Conservation (phyloP, 2,888 invertebrate species). For the Pheosia gnoma region DNA sequence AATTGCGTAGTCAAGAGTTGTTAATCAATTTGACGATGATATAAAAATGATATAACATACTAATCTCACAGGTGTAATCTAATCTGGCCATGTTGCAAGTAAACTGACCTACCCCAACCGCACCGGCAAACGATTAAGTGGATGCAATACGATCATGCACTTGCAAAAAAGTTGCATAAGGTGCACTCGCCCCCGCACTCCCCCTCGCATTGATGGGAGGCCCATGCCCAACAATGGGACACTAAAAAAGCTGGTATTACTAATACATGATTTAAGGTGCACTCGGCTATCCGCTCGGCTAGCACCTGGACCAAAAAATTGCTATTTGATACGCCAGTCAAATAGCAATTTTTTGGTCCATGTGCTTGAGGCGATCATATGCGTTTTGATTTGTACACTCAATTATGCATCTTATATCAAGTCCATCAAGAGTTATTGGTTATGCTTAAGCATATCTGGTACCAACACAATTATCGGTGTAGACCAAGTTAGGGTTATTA, state of each 20-base stretch:
- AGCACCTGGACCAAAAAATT: no score
- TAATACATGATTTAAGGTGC: conserved; percentile 33
- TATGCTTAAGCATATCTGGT: background rate
- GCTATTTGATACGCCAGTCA: no score
- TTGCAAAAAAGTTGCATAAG: conserved; percentile 66
- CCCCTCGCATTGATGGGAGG: no score
- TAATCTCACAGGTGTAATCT: conserved; percentile 66
- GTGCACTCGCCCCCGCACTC: conserved; percentile 16
- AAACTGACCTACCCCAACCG: conserved; percentile 77
- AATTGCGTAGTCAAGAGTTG: background rate
- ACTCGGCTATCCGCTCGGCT: no score
- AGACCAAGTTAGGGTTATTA: no score
- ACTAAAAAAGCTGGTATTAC: no score
- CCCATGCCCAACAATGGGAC: no score
- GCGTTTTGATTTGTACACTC: background rate
- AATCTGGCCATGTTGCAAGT: conserved; percentile 63
- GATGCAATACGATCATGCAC: conserved; percentile 56
- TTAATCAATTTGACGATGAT: background rate
- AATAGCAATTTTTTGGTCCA: conserved; percentile 22
- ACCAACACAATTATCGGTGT: no score
- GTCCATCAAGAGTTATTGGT: background rate
- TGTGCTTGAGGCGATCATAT: background rate
- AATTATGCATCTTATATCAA: background rate
- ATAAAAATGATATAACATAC: conserved; percentile 39
- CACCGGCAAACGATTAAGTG: conserved; percentile 52